A percentile compares a stretch with the other conserved stretches of the same genome.
phyloP scores from a whole-genome alignment of 2,113 vertebrate species.

The Echinops telfairi region DNA sequence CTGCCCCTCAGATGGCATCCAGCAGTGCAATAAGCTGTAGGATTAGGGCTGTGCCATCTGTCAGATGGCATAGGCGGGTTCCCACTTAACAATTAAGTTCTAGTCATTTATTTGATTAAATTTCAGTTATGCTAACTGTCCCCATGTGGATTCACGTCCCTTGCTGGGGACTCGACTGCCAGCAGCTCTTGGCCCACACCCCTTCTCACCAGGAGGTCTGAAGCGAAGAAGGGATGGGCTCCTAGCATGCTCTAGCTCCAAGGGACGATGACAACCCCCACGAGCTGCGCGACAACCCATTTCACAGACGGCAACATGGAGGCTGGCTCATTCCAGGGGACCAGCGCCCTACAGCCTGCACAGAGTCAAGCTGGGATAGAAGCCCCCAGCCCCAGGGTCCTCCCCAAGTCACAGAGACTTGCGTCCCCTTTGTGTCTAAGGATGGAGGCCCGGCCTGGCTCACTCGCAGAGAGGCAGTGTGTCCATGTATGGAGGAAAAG shows the following conservation, averaged over 20 bases:
- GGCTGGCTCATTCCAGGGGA: background rate
- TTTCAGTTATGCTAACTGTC: constrained; percentile 72
- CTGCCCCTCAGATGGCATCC: constrained; percentile 21
- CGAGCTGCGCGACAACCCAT: background rate
- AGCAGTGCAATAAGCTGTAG: constrained; percentile 21
- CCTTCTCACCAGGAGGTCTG: constrained; percentile 3
- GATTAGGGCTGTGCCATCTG: constrained; percentile 60
- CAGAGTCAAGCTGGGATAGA: background rate
- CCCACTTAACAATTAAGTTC: constrained; percentile 53
- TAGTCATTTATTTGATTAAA: constrained; percentile 76
- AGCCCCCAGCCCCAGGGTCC: background rate
- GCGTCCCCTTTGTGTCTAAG: background rate
- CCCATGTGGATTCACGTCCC: constrained; percentile 14
- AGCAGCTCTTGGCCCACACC: background rate
- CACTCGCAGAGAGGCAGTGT: fast-evolving
- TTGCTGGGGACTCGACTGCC: constrained; percentile 29
- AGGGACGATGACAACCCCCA: no score
- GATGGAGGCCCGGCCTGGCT: background rate
- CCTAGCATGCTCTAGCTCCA: background rate
- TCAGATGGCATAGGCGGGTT: constrained; percentile 54
- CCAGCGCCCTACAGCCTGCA: background rate
- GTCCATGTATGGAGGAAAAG: fast-evolving
- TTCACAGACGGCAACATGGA: constrained; percentile 20
- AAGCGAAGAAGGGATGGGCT: background rate
- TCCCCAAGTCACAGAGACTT: background rate